Percentiles rank a stretch among this genome's conserved stretches.
phyloP scores from a whole-genome alignment of 1,140 invertebrate genomes.

The Lethrus apterus region DNA sequence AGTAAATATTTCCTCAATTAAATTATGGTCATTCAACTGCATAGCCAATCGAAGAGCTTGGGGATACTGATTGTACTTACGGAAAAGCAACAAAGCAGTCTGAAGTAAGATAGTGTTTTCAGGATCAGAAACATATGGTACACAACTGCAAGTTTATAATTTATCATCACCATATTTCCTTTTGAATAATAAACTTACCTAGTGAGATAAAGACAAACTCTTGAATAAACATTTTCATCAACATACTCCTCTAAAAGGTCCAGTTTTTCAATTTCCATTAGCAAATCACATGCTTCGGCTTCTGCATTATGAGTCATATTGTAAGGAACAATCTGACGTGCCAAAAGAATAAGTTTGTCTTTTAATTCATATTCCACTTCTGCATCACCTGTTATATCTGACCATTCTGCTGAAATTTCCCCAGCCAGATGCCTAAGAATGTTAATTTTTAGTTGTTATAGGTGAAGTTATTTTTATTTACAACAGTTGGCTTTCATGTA shows the following conservation, averaged over 20 bases:
- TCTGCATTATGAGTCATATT: slow-evolving; percentile 99
- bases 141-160: slow-evolving; percentile 64
- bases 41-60: slow-evolving; percentile 91
- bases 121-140: slow-evolving; percentile 95
- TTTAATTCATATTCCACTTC: slow-evolving; percentile 49
- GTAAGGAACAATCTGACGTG: slow-evolving; percentile 88
- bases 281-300: slow-evolving; percentile 95
- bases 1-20: slow-evolving; percentile 81
- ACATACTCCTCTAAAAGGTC: slow-evolving; percentile 87
- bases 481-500: too few relatives aligned
- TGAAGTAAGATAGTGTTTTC: slow-evolving; percentile 87
- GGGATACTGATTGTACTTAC: slow-evolving; percentile 89
- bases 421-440: slow-evolving; percentile 74
- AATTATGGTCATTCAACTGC: slow-evolving; percentile 82
- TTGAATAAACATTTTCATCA: slow-evolving; percentile 83
- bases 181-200: slow-evolving; percentile 48
- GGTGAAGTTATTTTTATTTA: too few relatives aligned
- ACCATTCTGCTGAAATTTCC: slow-evolving; percentile 92
- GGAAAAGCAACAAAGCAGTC: slow-evolving; percentile 80
- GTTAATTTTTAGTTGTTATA: too few relatives aligned
- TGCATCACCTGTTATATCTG: slow-evolving; percentile 56
- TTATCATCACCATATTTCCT: slow-evolving; percentile 15
- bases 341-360: slow-evolving; percentile 64
- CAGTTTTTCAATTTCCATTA: slow-evolving; percentile 96
- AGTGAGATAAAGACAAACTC: slow-evolving; percentile 93